phyloP scores from a whole-genome alignment of 2,113 vertebrate genomes.

The Pantherophis guttatus region DNA sequence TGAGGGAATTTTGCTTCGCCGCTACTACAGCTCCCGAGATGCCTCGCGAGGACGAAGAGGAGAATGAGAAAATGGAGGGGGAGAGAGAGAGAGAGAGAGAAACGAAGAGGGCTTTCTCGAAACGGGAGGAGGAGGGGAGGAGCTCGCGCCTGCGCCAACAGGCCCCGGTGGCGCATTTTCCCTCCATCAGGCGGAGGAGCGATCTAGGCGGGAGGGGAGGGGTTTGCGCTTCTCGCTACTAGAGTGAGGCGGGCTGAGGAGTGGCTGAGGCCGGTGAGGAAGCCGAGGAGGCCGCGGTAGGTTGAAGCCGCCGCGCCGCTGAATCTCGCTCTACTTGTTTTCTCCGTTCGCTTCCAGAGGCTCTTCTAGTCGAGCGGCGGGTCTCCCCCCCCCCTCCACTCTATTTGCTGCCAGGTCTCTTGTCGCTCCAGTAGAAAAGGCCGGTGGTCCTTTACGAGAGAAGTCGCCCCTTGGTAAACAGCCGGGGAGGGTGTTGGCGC shows the following conservation, averaged over 20 bases:
- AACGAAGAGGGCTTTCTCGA: background rate
- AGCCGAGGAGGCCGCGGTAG: background rate
- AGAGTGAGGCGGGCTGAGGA: no score
- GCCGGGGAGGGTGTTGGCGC: background rate
- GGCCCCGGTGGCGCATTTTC: conserved; percentile 69
- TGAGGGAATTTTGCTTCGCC: rapidly evolving
- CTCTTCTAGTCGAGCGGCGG: background rate
- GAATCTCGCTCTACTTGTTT: background rate
- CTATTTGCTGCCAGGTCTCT: background rate
- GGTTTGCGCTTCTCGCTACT: background rate
- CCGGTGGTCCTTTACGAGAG: background rate
- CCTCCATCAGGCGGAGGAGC: conserved; percentile 39
- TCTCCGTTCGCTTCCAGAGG: background rate
- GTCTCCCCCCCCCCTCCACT: conserved; percentile 51
- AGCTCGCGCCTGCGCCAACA: conserved; percentile 60
- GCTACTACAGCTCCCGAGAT: conserved; percentile 48
- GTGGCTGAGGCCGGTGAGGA: background rate
- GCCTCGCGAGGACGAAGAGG: background rate
- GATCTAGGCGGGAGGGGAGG: conserved; percentile 45
- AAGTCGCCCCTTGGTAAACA: background rate
- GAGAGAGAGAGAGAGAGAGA: background rate
- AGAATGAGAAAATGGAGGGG: background rate
- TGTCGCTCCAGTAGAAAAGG: background rate
- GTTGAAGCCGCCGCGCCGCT: background rate
- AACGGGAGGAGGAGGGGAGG: conserved; percentile 28